Base-by-base conservation (phyloP, 2,888 invertebrate genomes). In the Ophioninae sp. region DNA sequence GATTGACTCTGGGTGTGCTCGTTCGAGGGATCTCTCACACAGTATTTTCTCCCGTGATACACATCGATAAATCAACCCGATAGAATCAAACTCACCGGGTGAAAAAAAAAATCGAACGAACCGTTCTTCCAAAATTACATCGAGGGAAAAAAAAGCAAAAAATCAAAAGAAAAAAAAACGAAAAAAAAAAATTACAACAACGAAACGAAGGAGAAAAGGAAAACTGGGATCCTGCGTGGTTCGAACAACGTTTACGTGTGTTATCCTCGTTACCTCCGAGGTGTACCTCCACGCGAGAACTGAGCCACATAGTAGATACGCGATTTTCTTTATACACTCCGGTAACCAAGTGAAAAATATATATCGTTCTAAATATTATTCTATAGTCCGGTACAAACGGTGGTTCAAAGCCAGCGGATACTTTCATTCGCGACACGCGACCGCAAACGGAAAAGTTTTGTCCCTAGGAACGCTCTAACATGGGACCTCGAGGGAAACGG, bases 261-360 rank as follows among this genome's bases (percentile, higher is more conserved):
- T 17, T 37, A 44, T 67, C 30, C 56, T 80, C 39, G 78, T 74
- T 63, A 81, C 90, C 87, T 90, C 86, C 90, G 87, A 88, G 89
- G 82, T 85, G 89, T 87, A 88, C 90, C 87, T 91, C 91, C 90
- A 88, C 89, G 88, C 89, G 89, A 91, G 91, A 91, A 93, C 93
- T 93, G 92, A 93, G 91, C 91, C 90, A 91, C 90, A 91, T 91
- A 90, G 90, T 91, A 90, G 90, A 92, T 91, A 90, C 89, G 90
- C 92, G 91, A 93, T 92, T 93, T 93, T 93, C 93, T 93, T 93
- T 93, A 93, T 93, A 93, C 92, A 93, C 92, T 93, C 91, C 87
- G 92, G 92, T 90, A 91, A 89, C 91, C 91, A 92, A 93, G 93
- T 92, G 93, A 93, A 93, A 93, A 93, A 93, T 93, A 92, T 93